These are phyloP conservation scores for Stegastes partitus DNA, from an alignment of 2,113 vertebrate genomes.

Conservation along the genomic window DNA sequence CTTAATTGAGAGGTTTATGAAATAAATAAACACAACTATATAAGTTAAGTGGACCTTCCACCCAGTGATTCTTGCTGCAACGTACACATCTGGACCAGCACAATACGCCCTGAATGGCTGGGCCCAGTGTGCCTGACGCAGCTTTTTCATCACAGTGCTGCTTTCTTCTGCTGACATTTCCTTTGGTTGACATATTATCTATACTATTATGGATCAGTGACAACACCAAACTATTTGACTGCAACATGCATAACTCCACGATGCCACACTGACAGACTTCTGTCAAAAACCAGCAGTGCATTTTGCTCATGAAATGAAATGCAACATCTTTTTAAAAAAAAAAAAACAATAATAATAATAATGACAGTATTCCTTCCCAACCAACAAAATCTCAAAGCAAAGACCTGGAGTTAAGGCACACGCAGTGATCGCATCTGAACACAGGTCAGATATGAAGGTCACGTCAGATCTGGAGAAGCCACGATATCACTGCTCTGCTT, in stretches of 20 bases:
- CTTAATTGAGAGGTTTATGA: too few species aligned
- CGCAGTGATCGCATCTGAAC: background rate
- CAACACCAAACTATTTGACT: background rate
- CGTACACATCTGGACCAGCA: background rate
- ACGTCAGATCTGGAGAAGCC: constrained; percentile 9
- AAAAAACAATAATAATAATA: too few species aligned
- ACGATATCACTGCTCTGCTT: background rate
- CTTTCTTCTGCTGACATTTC: constrained; percentile 3
- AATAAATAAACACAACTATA: background rate
- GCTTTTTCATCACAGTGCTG: constrained; percentile 18
- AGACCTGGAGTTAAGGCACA: background rate
- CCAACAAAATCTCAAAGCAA: background rate
- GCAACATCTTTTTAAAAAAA: background rate
- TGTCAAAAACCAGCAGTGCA: background rate
- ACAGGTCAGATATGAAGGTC: constrained; percentile 44
- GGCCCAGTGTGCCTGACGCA: constrained; percentile 26
- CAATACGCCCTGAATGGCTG: background rate
- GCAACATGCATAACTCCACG: background rate
- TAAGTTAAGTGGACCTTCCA: background rate
- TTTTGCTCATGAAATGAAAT: constrained; percentile 2
- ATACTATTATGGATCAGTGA: constrained; percentile 2
- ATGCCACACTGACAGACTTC: too few species aligned
- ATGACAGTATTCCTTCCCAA: background rate
- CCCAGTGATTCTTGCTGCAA: constrained; percentile 9
- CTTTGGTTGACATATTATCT: background rate